phyloP scores from a whole-genome alignment of 2,113 vertebrate genomes.

The Baryphthengus martii region DNA sequence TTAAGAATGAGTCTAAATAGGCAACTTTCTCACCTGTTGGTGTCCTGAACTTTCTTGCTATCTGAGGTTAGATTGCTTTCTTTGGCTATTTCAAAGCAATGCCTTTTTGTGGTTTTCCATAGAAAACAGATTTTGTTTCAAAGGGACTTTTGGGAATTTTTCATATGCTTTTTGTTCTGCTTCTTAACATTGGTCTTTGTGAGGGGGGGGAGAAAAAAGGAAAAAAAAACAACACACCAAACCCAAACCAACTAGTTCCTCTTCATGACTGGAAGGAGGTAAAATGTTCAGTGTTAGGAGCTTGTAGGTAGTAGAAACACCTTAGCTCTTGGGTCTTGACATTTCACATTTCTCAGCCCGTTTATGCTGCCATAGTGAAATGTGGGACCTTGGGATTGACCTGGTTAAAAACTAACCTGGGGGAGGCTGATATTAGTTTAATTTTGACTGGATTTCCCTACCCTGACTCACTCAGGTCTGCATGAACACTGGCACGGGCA shows the following conservation, averaged over 20 bases:
- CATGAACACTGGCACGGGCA: neutral
- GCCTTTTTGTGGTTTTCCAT: neutral
- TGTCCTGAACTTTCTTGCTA: neutral
- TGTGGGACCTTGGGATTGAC: neutral
- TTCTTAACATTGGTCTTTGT: neutral
- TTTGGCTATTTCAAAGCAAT: neutral
- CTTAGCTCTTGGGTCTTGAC: neutral
- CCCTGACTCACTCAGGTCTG: neutral
- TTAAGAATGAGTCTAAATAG: neutral
- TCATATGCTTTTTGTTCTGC: neutral
- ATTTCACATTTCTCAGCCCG: neutral
- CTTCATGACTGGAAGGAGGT: neutral
- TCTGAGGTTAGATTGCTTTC: neutral
- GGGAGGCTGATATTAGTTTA: neutral
- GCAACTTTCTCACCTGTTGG: neutral
- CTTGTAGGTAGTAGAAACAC: neutral
- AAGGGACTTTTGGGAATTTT: neutral
- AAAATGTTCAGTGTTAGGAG: neutral
- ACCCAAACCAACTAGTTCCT: neutral
- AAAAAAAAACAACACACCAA: neutral
- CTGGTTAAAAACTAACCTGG: neutral
- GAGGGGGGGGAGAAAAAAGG: too few relatives aligned
- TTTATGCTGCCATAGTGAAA: neutral
- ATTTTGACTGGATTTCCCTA: neutral
- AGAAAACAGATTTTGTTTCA: neutral